Conservation (phyloP, 2,888 invertebrate species). For the Macaria notata region DNA sequence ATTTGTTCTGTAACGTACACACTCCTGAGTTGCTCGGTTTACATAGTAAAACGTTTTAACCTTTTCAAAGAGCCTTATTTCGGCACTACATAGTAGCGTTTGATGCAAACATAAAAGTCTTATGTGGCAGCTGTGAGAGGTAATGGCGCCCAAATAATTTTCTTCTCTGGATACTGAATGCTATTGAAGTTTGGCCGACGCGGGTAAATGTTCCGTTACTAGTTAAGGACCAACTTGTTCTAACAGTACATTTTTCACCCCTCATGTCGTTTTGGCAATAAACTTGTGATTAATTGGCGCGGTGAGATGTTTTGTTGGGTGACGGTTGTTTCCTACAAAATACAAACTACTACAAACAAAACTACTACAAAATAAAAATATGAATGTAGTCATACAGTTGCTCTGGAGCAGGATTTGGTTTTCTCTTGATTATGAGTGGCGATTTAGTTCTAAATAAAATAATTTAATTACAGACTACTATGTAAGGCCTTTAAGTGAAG, state of each 20-base stretch:
- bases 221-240: slow-evolving; percentile 33
- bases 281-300: slow-evolving; percentile 14
- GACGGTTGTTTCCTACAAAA: not conserved
- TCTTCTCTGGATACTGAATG: slow-evolving; percentile 53
- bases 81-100: slow-evolving; percentile 9
- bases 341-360: too few species aligned
- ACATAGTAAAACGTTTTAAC: slow-evolving; percentile 12
- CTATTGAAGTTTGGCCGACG: slow-evolving; percentile 49
- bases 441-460: too few species aligned
- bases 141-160: slow-evolving; percentile 67
- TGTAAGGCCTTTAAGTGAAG: too few species aligned
- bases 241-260: slow-evolving; percentile 28
- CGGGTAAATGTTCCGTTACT: slow-evolving; percentile 58
- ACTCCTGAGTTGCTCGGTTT: slow-evolving; percentile 1
- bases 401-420: too few species aligned
- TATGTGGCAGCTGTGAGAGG: slow-evolving; percentile 59
- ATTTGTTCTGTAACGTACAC: too few species aligned
- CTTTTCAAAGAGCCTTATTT: slow-evolving; percentile 15
- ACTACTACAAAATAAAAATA: not conserved
- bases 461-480: too few species aligned
- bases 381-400: not conserved
- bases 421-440: too few species aligned
- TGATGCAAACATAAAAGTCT: slow-evolving; percentile 52
- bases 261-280: slow-evolving; percentile 14
- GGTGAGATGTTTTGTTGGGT: not conserved